phyloP scores from a whole-genome alignment of 92 coral and sea anemone genomes.

The Umimayanthus kanabou region DNA sequence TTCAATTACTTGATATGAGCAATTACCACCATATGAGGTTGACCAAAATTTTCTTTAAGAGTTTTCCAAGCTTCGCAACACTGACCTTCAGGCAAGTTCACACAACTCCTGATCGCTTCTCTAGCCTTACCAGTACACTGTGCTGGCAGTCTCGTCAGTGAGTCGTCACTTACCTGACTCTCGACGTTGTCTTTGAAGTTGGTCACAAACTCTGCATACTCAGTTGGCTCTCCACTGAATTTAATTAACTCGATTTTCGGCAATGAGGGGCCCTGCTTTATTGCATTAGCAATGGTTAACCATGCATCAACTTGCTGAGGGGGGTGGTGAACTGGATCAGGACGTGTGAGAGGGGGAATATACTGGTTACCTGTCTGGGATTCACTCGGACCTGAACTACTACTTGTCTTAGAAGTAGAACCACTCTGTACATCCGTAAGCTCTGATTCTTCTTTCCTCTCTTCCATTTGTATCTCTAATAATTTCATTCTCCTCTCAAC shows the following conservation, averaged over 20 bases:
- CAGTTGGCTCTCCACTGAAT: conserved; percentile 73
- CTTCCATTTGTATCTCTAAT: too few species aligned
- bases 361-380: too few species aligned
- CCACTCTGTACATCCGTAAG: too few species aligned
- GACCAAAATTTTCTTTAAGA: conserved; percentile 26
- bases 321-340: too few species aligned
- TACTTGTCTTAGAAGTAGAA: too few species aligned
- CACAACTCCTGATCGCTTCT: too few species aligned
- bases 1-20: conserved; percentile 50
- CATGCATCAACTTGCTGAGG: conserved; percentile 1
- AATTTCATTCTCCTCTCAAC: too few species aligned
- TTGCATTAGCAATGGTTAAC: conserved; percentile 1
- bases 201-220: conserved; percentile 69
- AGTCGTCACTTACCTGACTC: conserved; percentile 62
- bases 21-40: conserved; percentile 49
- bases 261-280: conserved; percentile 52
- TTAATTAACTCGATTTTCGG: conserved; percentile 64
- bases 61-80: conserved; percentile 57
- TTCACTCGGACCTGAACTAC: too few species aligned
- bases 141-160: conserved; percentile 59
- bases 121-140: not conserved
- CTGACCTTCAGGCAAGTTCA: conserved; percentile 37
- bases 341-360: too few species aligned
- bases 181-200: conserved; percentile 64
- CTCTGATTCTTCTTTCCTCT: too few species aligned